A percentile compares a stretch with the other conserved stretches of the same genome.
Conservation (phyloP, 2,888 invertebrate species). For the Drosophila histrio region DNA sequence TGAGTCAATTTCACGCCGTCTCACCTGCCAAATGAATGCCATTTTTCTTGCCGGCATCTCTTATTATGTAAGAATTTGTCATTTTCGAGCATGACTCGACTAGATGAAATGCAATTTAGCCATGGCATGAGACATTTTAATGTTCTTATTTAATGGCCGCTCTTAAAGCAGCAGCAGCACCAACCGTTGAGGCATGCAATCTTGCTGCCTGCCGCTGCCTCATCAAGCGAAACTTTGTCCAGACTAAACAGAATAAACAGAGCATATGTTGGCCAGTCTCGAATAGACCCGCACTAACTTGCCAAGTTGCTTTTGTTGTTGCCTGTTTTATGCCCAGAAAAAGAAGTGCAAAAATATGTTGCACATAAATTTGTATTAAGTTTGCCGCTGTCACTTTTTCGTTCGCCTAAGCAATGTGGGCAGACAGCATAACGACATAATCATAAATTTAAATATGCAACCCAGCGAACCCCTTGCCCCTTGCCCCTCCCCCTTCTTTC, state of each 20-base stretch:
- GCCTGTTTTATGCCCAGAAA: conserved; percentile 40
- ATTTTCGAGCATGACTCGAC: conserved; percentile 69
- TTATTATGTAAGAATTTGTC: conserved; percentile 78
- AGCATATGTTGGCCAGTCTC: conserved; percentile 70
- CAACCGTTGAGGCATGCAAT: conserved; percentile 26
- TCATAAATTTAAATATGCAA: conserved; percentile 82
- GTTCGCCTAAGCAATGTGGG: conserved; percentile 70
- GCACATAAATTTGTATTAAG: conserved; percentile 82
- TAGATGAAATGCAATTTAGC: conserved; percentile 72
- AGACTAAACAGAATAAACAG: conserved; percentile 12
- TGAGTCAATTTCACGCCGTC: conserved; percentile 71
- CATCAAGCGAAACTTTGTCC: conserved; percentile 50
- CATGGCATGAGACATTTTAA: conserved; percentile 63
- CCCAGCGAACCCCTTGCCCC: conserved; percentile 39
- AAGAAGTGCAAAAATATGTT: conserved; percentile 80
- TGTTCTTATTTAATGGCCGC: conserved; percentile 59
- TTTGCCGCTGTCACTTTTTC: conserved; percentile 75
- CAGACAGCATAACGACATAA: conserved; percentile 80
- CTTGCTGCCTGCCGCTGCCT: conserved; percentile 12
- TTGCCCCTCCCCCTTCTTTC: background rate
- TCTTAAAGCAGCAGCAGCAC: conserved; percentile 10
- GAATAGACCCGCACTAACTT: conserved; percentile 38
- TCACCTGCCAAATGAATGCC: conserved; percentile 74
- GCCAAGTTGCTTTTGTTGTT: conserved; percentile 7
- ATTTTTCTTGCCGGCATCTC: conserved; percentile 68